Evolutionary conservation across 37 sponge, comb jelly and placozoan species (phyloP), one percentile per base, ranked within the genome.

Genomic region (Theonella swinhoei): DNA sequence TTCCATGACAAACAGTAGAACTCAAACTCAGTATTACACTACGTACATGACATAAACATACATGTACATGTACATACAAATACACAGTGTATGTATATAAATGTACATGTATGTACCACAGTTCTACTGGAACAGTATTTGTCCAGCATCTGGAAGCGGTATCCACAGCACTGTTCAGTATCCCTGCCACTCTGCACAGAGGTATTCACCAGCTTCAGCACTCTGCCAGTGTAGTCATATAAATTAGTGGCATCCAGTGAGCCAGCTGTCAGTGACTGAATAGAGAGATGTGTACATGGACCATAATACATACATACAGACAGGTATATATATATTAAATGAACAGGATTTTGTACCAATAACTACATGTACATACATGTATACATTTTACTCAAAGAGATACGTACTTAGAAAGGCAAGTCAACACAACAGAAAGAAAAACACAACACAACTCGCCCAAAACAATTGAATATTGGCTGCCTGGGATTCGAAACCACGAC

Each of bases 81-180:
- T 42, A 24, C 1, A 63, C 31, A 2, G 31, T 67, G 80, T 64
- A 65, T 40, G 43, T 79, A 68, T 39, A 40, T 74, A n/a, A 8
- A 8, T 40, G 26, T 74, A 40, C 20, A 43, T 74, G 74, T 66
- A n/a, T 83, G 66, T 58, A 88, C 88, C 59, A 54, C 39, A 32
- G 28, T 65, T 41, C 64, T 33, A 0, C 80, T 67, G 26, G 94
- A 91, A 81, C 94, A 94, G 82, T 59, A 94, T 60, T 88, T 47
- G 79, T 94, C 91, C 61, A 94, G 74, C 20, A 94, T 70, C 70
- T 94, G 94, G 76, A 80, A 62, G 3, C 69, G 59, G 79, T 88
- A 92, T 33, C 38, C 19, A 62, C 93, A 92, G 58, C 93, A 92
- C 4, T 72, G 68, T 25, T 35, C 39, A 30, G n/a, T n/a, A 9